These are phyloP conservation scores for Kradibia gibbosae DNA, from an alignment of 1,140 invertebrate genomes.

Conservation along the genomic window DNA sequence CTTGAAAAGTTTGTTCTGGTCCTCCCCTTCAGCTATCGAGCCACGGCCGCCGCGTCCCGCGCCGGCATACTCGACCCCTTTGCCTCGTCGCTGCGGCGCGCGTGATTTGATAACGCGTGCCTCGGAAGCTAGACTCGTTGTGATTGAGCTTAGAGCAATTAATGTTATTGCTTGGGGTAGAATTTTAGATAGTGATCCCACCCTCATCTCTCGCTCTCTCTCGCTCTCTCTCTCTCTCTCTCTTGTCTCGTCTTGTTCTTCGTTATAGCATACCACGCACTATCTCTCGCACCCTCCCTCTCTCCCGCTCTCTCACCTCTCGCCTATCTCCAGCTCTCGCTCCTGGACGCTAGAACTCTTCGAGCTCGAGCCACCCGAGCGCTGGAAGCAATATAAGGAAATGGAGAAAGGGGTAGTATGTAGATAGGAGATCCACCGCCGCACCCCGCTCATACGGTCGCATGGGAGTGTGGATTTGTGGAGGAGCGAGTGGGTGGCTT, in stretches of 20 bases:
- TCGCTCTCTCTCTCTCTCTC: slow-evolving; percentile 37
- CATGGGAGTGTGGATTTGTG: not conserved
- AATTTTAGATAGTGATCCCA: slow-evolving; percentile 30
- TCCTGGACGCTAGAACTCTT: not conserved
- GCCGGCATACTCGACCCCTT: not conserved
- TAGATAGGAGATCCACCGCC: not conserved
- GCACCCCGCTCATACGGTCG: not conserved
- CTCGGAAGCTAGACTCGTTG: slow-evolving; percentile 52
- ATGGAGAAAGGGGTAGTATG: slow-evolving; percentile 36
- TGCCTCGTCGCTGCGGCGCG: not conserved
- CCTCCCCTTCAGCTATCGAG: not conserved
- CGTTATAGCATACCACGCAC: not conserved
- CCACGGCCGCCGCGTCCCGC: too few species aligned
- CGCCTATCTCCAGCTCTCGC: too few species aligned
- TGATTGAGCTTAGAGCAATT: slow-evolving; percentile 68
- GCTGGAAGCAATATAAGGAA: slow-evolving; percentile 11
- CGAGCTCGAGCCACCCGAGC: slow-evolving; percentile 5
- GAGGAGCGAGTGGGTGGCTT: not conserved
- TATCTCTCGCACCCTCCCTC: not conserved
- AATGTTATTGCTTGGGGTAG: slow-evolving; percentile 64
- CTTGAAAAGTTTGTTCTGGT: slow-evolving; percentile 40
- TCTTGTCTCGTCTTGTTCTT: not conserved
- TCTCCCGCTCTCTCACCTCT: not conserved
- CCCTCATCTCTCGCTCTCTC: not conserved
- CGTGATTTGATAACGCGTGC: slow-evolving; percentile 41